These are phyloP conservation scores for Smittia sp. DNA, from an alignment of 2,888 invertebrate species.

Conservation along the genomic window DNA sequence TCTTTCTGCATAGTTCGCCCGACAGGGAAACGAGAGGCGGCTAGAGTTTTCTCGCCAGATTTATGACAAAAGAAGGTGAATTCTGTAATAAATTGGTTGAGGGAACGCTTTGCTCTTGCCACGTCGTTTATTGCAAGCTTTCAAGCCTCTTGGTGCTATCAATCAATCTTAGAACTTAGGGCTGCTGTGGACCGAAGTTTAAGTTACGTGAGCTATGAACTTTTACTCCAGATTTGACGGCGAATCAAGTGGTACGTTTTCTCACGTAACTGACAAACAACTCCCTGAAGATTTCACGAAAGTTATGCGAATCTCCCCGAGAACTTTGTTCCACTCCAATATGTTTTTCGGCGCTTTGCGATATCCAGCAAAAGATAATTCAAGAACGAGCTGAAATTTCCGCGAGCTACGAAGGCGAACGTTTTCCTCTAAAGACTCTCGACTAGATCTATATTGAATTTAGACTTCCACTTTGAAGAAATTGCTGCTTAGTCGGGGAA, in stretches of 20 bases:
- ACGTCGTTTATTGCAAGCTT: background rate
- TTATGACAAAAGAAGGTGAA: too few species aligned
- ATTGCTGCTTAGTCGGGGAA: background rate
- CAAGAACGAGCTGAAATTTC: background rate
- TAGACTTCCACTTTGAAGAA: conserved; percentile 12
- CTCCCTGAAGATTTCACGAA: too few species aligned
- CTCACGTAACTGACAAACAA: too few species aligned
- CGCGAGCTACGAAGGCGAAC: background rate
- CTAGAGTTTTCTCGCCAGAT: too few species aligned
- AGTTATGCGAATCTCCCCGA: background rate
- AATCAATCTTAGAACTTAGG: background rate
- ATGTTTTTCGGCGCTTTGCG: background rate
- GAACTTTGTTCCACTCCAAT: too few species aligned
- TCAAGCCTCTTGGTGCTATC: background rate
- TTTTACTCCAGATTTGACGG: too few species aligned
- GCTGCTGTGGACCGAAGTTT: too few species aligned
- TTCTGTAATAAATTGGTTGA: too few species aligned
- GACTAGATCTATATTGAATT: conserved; percentile 5
- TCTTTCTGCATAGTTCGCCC: too few species aligned
- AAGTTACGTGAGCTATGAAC: background rate
- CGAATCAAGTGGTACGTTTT: too few species aligned
- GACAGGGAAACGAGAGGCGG: too few species aligned
- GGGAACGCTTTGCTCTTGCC: background rate
- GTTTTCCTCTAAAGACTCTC: background rate
- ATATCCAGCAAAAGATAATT: background rate